phyloP scores from a whole-genome alignment of 2,888 invertebrate genomes.

The Margaritifera margaritifera region DNA sequence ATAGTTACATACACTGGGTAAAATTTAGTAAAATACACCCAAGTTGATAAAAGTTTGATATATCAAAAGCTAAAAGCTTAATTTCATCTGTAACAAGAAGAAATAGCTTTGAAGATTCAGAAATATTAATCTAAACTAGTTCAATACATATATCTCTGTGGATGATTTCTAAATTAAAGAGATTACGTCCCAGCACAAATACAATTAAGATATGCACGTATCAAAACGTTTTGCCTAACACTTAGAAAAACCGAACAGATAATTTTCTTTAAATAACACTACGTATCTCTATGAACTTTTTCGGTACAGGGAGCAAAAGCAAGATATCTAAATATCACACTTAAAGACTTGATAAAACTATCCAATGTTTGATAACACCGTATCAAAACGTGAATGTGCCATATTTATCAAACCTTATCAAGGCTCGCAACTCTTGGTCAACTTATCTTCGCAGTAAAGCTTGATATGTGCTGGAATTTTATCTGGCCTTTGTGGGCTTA shows the following conservation, averaged over 20 bases:
- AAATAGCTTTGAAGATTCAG: too few species aligned
- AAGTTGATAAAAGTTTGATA: too few species aligned
- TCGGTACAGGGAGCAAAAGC: slow-evolving; percentile 29
- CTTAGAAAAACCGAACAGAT: slow-evolving; percentile 27
- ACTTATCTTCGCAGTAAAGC: slow-evolving; percentile 5
- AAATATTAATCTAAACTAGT: too few species aligned
- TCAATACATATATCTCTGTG: background rate
- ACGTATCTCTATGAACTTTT: slow-evolving; percentile 36
- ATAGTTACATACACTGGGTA: too few species aligned
- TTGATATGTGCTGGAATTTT: background rate
- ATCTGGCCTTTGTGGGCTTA: too few species aligned
- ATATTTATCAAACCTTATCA: slow-evolving; percentile 21
- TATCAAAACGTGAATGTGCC: slow-evolving; percentile 22
- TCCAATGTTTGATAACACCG: slow-evolving; percentile 14
- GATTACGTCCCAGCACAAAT: slow-evolving; percentile 20
- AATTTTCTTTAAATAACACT: slow-evolving; percentile 33
- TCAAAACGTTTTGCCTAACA: slow-evolving; percentile 22
- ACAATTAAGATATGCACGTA: slow-evolving; percentile 38
- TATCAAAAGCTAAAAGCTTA: too few species aligned
- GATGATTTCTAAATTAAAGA: slow-evolving; percentile 17
- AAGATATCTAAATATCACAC: slow-evolving; percentile 36
- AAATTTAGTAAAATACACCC: too few species aligned
- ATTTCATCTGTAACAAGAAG: too few species aligned
- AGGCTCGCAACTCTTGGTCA: slow-evolving; percentile 20
- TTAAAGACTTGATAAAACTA: slow-evolving; percentile 25